Conservation (phyloP, 1,140 invertebrate genomes). For the Lordiphosa collinella region DNA sequence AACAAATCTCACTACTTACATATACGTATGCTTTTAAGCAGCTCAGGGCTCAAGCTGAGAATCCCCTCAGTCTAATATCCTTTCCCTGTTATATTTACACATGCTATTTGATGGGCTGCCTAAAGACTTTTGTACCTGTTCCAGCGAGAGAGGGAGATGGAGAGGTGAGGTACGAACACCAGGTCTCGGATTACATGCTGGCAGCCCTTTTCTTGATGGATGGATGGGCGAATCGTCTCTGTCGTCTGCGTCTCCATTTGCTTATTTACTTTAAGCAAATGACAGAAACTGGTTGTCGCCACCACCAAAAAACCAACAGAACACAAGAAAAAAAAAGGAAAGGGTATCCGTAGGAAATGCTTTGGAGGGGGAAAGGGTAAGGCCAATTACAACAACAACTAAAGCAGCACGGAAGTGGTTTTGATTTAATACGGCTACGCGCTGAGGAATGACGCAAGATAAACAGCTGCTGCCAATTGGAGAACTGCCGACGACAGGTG, state of each 20-base stretch:
- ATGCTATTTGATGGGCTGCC: slow-evolving; percentile 51
- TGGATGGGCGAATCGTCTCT: slow-evolving; percentile 31
- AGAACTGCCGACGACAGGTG: slow-evolving; percentile 67
- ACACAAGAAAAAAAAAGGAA: slow-evolving; percentile 9
- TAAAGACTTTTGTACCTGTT: slow-evolving; percentile 44
- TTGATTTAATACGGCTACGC: slow-evolving; percentile 67
- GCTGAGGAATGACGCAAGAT: slow-evolving; percentile 54
- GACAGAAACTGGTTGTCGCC: slow-evolving; percentile 45
- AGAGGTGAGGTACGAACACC: slow-evolving; percentile 1
- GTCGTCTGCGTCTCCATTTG: background rate
- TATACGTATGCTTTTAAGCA: slow-evolving; percentile 35
- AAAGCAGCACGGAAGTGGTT: slow-evolving; percentile 61
- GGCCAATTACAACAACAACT: slow-evolving; percentile 18
- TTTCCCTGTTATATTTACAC: slow-evolving; percentile 52
- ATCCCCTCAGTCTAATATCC: slow-evolving; percentile 27
- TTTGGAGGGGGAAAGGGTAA: slow-evolving; percentile 5
- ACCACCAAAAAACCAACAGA: slow-evolving; percentile 2
- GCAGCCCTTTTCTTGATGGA: slow-evolving; percentile 36
- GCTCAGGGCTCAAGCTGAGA: slow-evolving; percentile 17
- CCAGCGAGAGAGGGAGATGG: background rate
- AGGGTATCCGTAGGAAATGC: slow-evolving; percentile 13
- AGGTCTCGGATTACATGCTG: slow-evolving; percentile 68
- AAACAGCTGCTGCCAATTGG: slow-evolving; percentile 48
- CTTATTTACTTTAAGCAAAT: slow-evolving; percentile 47
- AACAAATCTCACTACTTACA: background rate